Evolutionary conservation across 2,113 vertebrate species (phyloP).

Genomic region (Prionailurus bengalensis): DNA sequence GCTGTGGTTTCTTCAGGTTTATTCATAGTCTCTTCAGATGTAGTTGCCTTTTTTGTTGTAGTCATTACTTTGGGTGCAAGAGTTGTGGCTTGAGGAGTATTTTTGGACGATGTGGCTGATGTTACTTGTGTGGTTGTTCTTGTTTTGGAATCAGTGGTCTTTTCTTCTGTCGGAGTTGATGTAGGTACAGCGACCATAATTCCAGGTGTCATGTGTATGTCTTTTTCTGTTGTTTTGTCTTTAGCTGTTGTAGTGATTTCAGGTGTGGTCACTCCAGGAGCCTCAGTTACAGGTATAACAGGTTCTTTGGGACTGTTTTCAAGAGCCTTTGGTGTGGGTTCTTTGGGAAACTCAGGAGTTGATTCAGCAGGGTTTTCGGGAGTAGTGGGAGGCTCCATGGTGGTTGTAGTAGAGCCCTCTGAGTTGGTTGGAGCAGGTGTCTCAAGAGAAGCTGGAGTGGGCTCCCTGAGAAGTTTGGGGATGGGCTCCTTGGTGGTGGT

Average conservation of each 20-base stretch:
- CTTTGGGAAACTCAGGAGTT: constrained; percentile 36
- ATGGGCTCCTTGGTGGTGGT: background rate
- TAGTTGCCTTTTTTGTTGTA: constrained; percentile 25
- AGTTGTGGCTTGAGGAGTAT: constrained; percentile 50
- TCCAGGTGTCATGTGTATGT: background rate
- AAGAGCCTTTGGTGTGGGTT: constrained; percentile 3
- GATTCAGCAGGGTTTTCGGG: background rate
- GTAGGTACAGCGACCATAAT: constrained; percentile 26
- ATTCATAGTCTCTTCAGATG: background rate
- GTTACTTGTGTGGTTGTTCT: background rate
- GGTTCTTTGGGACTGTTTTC: constrained; percentile 44
- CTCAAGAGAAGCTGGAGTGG: background rate
- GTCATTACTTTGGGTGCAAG: constrained; percentile 28
- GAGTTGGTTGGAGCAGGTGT: background rate
- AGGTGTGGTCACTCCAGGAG: constrained; percentile 33
- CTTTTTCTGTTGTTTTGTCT: constrained; percentile 63
- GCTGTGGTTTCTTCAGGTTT: constrained; percentile 2
- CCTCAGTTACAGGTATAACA: constrained; percentile 37
- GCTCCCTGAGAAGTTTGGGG: background rate
- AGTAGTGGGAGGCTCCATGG: background rate
- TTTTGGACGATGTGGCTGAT: background rate
- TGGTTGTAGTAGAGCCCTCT: background rate
- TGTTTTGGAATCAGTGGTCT: constrained; percentile 5
- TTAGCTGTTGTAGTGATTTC: constrained; percentile 7
- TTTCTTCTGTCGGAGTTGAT: background rate